A percentile compares a stretch with the other conserved stretches of the same genome.
phyloP scores from a whole-genome alignment of 1,140 invertebrate species.

The Formica exsecta region DNA sequence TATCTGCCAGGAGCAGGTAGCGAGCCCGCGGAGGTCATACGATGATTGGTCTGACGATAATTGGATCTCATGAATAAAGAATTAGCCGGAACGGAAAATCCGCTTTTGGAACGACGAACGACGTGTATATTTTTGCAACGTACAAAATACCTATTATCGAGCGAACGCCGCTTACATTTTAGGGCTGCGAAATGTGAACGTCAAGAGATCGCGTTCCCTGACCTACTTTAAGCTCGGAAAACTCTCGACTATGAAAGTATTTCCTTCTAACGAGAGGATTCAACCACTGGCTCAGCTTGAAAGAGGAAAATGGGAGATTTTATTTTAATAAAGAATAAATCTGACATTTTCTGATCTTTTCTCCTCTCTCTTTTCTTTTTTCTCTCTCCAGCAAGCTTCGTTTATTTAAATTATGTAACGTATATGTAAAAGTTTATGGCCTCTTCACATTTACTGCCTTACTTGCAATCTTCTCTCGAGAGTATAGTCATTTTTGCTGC shows the following conservation, averaged over 20 bases:
- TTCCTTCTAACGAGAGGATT: conserved; percentile 5
- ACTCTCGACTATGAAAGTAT: conserved; percentile 18
- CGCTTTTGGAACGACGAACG: conserved; percentile 45
- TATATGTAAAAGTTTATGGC: not conserved
- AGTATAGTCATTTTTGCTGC: not conserved
- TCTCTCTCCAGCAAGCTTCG: too few species aligned
- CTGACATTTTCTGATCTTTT: not conserved
- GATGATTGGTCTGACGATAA: conserved; percentile 62
- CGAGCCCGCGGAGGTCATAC: conserved; percentile 28
- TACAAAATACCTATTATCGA: conserved; percentile 55
- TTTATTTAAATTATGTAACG: not conserved
- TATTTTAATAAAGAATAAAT: conserved; percentile 5
- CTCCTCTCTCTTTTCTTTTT: too few species aligned
- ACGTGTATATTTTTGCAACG: conserved; percentile 54
- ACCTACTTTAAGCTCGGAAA: conserved; percentile 34
- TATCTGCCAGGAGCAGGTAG: conserved; percentile 68
- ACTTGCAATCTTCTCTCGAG: not conserved
- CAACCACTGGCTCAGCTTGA: not conserved
- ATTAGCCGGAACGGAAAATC: conserved; percentile 37
- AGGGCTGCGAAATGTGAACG: not conserved
- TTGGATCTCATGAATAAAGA: conserved; percentile 68
- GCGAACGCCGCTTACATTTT: conserved; percentile 23
- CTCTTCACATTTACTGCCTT: not conserved
- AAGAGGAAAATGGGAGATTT: conserved; percentile 2
- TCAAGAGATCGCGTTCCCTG: not conserved